A percentile compares a stretch with the other conserved stretches of the same genome.
Evolutionary conservation across 2,888 invertebrate species (phyloP).

Genomic region (Agriotes lineatus): DNA sequence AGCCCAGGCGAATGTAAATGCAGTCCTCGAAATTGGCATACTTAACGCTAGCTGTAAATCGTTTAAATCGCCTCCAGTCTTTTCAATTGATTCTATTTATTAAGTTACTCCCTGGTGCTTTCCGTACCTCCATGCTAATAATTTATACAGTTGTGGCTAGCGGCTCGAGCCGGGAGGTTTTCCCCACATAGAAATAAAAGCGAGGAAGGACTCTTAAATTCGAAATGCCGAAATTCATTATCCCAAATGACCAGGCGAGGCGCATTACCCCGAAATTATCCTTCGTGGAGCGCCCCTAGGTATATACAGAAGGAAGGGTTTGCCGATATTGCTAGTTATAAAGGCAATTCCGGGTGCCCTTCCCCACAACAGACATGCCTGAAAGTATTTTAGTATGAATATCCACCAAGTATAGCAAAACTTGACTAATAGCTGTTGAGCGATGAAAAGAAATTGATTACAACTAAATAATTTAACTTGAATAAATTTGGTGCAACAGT

Average conservation of each 20-base stretch:
- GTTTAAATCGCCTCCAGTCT: not conserved
- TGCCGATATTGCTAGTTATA: constrained; percentile 14
- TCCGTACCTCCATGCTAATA: not conserved
- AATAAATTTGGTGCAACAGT: too few species aligned
- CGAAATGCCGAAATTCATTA: not conserved
- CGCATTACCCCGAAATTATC: not conserved
- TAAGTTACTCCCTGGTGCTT: not conserved
- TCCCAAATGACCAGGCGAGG: not conserved
- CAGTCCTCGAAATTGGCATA: not conserved
- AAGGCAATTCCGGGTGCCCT: constrained; percentile 5
- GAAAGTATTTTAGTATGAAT: too few species aligned
- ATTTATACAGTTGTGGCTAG: not conserved
- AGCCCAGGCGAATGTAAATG: not conserved
- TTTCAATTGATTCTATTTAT: constrained; percentile 12
- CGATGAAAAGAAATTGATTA: too few species aligned
- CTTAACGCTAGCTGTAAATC: constrained; percentile 1
- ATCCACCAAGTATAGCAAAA: too few species aligned
- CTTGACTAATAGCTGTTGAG: too few species aligned
- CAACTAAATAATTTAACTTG: too few species aligned
- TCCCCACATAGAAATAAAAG: too few species aligned
- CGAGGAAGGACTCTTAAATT: not conserved
- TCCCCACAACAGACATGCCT: too few species aligned
- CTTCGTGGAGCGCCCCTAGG: not conserved
- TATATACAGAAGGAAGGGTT: too few species aligned
- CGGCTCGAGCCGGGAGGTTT: too few species aligned